Percentiles rank a stretch among this genome's conserved stretches.
phyloP scores from a whole-genome alignment of 2,888 invertebrate genomes.

The Erebia ligea region DNA sequence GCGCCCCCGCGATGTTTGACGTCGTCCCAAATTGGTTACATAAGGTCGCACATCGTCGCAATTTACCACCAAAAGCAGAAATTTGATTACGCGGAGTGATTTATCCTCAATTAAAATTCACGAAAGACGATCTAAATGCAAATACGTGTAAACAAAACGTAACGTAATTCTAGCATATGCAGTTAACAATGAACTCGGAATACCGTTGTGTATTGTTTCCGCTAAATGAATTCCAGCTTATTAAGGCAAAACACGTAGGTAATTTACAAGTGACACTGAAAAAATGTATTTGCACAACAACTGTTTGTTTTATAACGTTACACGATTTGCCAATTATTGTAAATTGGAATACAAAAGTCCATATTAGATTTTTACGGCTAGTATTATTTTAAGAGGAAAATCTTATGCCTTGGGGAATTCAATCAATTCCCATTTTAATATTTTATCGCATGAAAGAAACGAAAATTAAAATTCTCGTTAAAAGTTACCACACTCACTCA shows the following conservation, averaged over 20 bases:
- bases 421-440: too few species aligned
- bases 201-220: constrained; percentile 30
- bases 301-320: constrained; percentile 18
- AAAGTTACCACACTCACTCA: too few species aligned
- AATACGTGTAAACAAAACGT: constrained; percentile 64
- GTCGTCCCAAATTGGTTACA: constrained; percentile 47
- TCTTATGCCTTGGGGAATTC: too few species aligned
- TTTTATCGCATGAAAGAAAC: too few species aligned
- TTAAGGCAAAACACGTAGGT: constrained; percentile 16
- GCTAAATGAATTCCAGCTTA: constrained; percentile 32
- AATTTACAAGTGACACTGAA: constrained; percentile 8
- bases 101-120: constrained; percentile 67
- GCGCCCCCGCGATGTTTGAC: constrained; percentile 47
- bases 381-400: too few species aligned
- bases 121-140: constrained; percentile 64
- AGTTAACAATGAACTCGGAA: constrained; percentile 33
- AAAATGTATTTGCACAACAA: constrained; percentile 16
- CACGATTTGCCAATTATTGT: neutral
- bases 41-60: constrained; percentile 42
- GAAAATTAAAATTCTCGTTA: too few species aligned
- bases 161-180: constrained; percentile 40
- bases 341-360: too few species aligned
- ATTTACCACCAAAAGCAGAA: constrained; percentile 50
- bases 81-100: constrained; percentile 56
- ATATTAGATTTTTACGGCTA: too few species aligned